These are phyloP conservation scores for Acrocephalus arundinaceus DNA, from an alignment of 2,113 vertebrate genomes.

Conservation along the genomic window DNA sequence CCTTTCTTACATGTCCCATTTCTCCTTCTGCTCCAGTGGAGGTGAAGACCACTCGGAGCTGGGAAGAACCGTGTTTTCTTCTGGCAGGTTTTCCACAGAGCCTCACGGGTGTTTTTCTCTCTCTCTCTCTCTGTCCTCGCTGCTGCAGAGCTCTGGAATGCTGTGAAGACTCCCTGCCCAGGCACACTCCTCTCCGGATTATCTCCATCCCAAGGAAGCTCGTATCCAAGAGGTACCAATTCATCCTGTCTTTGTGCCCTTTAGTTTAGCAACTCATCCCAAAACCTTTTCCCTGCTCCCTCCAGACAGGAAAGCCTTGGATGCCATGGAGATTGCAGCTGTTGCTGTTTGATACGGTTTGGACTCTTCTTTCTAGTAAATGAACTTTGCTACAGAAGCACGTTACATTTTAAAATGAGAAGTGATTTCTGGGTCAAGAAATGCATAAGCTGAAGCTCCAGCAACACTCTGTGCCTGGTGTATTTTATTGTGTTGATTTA, in stretches of 20 bases:
- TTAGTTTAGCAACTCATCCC: neutral
- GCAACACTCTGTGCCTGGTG: neutral
- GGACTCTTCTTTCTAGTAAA: neutral
- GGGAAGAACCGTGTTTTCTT: neutral
- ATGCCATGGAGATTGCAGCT: accelerated
- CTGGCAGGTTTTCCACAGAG: neutral
- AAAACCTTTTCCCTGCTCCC: neutral
- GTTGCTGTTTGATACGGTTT: neutral
- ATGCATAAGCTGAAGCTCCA: neutral
- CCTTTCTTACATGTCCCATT: neutral
- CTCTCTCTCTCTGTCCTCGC: neutral
- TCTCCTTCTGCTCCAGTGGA: neutral
- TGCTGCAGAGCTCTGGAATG: conserved; percentile 59
- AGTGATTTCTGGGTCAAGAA: neutral
- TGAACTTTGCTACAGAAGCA: neutral
- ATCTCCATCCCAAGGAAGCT: conserved; percentile 31
- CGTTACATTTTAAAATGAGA: neutral
- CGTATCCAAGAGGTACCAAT: conserved; percentile 24
- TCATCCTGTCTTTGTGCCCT: neutral
- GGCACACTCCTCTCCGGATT: neutral
- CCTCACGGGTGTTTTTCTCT: neutral
- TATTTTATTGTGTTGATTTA: neutral
- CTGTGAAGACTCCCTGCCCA: conserved; percentile 61
- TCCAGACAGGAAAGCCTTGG: neutral
- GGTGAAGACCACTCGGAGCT: neutral